Evolutionary conservation across 2,113 vertebrate species (phyloP).

Genomic region (Scortum barcoo): DNA sequence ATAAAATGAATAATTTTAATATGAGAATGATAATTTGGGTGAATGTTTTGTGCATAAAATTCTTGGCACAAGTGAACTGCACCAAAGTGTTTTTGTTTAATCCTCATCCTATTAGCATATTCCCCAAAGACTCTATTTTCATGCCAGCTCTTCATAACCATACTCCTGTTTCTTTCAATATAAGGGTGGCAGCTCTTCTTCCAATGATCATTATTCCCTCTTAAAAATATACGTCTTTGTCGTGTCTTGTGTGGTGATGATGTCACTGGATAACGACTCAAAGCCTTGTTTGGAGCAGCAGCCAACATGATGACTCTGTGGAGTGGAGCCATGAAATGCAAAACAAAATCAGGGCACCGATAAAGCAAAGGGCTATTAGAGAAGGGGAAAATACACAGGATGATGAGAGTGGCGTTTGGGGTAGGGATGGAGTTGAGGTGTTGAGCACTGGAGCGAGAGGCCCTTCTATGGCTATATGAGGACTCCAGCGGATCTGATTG

Average conservation of each 20-base stretch:
- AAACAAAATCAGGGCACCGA: constrained; percentile 31
- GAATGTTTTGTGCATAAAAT: constrained; percentile 58
- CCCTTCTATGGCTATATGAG: constrained; percentile 85
- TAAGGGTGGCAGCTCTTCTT: constrained; percentile 30
- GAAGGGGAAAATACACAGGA: constrained; percentile 49
- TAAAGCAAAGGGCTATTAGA: constrained; percentile 40
- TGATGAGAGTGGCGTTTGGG: constrained; percentile 34
- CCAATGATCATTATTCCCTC: constrained; percentile 47
- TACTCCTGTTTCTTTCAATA: constrained; percentile 37
- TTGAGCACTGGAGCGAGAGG: constrained; percentile 32
- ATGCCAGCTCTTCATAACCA: constrained; percentile 49
- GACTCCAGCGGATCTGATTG: constrained; percentile 74
- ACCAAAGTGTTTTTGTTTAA: constrained; percentile 61
- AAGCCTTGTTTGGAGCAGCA: constrained; percentile 39
- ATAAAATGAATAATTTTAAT: constrained; percentile 46
- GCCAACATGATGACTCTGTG: constrained; percentile 4
- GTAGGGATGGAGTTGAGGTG: constrained; percentile 10
- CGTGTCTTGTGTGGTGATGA: constrained; percentile 34
- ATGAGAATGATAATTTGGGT: constrained; percentile 38
- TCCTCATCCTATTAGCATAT: constrained; percentile 65
- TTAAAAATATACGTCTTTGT: constrained; percentile 40
- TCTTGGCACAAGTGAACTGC: constrained; percentile 41
- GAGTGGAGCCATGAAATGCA: constrained; percentile 10
- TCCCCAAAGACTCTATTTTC: constrained; percentile 59
- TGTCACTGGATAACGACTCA: constrained; percentile 33